Evolutionary conservation across 1,140 invertebrate species (phyloP).

Genomic region (Glossosoma conforme): DNA sequence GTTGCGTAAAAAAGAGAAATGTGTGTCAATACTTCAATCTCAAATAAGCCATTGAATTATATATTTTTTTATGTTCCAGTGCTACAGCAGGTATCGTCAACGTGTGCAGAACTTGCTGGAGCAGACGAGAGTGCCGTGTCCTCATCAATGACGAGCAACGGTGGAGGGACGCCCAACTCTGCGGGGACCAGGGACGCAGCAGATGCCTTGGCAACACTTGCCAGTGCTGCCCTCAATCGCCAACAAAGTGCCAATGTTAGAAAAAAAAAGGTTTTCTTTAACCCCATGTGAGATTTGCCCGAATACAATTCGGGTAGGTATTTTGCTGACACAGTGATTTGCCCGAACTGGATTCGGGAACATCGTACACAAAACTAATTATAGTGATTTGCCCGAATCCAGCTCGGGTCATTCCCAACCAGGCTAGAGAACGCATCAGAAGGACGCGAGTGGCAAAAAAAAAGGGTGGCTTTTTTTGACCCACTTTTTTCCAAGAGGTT

Average conservation of each 20-base stretch:
- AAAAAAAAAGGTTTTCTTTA: not conserved
- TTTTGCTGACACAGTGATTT: too few relatives aligned
- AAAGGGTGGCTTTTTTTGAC: too few relatives aligned
- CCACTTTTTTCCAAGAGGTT: too few relatives aligned
- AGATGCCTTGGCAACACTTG: conserved; percentile 47
- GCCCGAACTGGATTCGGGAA: not conserved
- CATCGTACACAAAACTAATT: not conserved
- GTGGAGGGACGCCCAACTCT: conserved; percentile 32
- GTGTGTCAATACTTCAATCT: conserved; percentile 32
- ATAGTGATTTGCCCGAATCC: too few relatives aligned
- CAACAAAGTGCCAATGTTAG: conserved; percentile 33
- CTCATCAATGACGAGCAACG: conserved; percentile 37
- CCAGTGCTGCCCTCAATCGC: conserved; percentile 46
- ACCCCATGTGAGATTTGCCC: not conserved
- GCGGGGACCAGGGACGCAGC: conserved; percentile 42
- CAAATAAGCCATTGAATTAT: too few relatives aligned
- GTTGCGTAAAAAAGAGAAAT: not conserved
- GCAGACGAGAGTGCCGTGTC: conserved; percentile 36
- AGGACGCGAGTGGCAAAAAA: too few relatives aligned
- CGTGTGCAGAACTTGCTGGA: conserved; percentile 30
- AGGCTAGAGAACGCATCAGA: too few relatives aligned
- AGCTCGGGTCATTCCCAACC: too few relatives aligned
- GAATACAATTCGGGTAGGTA: too few relatives aligned
- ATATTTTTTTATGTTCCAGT: conserved; percentile 26
- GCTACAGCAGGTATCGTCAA: conserved; percentile 25